These are phyloP conservation scores for Melanaphis sacchari DNA, from an alignment of 1,140 invertebrate species.

Conservation along the genomic window DNA sequence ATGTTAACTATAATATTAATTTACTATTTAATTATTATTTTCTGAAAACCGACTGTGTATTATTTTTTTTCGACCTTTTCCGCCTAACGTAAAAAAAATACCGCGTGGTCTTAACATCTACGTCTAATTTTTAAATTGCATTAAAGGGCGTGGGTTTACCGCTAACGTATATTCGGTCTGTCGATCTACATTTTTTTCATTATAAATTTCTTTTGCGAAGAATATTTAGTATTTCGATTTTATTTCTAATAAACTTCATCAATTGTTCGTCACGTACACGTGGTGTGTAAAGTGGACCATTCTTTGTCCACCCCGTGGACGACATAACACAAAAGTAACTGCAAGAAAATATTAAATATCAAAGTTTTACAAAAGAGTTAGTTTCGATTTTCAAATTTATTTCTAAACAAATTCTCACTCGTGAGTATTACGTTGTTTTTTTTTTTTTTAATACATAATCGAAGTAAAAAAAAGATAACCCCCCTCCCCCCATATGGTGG, in stretches of 20 bases:
- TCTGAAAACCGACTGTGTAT: background rate
- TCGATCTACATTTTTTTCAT: background rate
- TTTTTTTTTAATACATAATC: background rate
- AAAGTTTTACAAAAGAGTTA: background rate
- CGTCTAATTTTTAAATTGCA: background rate
- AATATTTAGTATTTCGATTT: background rate
- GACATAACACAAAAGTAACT: background rate
- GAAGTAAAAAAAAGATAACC: background rate
- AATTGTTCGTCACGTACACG: background rate
- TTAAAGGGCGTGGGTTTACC: background rate
- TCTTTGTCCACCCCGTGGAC: no score
- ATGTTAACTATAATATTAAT: background rate
- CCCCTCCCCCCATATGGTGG: slow-evolving; percentile 22
- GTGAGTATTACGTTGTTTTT: no score
- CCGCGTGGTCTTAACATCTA: background rate
- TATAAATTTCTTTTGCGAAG: background rate
- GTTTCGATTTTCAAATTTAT: background rate
- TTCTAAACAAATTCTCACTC: background rate
- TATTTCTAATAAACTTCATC: background rate
- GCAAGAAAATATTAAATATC: background rate
- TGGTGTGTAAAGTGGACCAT: background rate
- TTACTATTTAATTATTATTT: background rate
- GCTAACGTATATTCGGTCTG: background rate
- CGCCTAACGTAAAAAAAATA: background rate
- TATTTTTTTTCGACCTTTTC: background rate